Evolutionary conservation across 2,797 vertebrate genomes (phyloP), one percentile per base, ranked within the genome.

Genomic region (Bryconaethiops microstoma): DNA sequence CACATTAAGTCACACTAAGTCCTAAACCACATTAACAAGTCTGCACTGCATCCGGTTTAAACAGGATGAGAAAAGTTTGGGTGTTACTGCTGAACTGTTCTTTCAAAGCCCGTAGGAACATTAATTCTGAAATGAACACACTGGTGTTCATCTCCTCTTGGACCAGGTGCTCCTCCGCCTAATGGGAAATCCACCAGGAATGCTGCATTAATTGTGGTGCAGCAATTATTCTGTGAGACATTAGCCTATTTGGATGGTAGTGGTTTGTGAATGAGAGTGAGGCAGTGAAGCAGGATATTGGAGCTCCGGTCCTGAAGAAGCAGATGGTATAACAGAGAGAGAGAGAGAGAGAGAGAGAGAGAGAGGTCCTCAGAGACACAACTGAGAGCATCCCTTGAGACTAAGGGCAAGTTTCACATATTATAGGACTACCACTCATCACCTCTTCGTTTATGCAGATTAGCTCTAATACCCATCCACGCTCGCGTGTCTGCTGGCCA

Each of bases 261-360:
- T 69, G 71, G 81, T 82, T 85, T 76, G 76, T 80, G 77, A 80
- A 79, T 75, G 79, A 83, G 74, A 64, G 60, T 14, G 74, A 79
- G 68, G 82, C 85, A 86, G 48, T 74, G 70, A 67, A 80, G 79
- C 79, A 77, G 70, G 59, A 74, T 76, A 82, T 83, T 79, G 82
- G 73, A 77, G 63, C 75, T 64, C 82, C 77, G 78, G 70, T 81
- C 71, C 65, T 55, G 73, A 74, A 75, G 75, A 80, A 86, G 55
- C 85, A 86, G 85, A 86, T 86, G 85, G 85, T 74, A 78, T n/a
- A n/a, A n/a, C n/a, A n/a, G n/a, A 57, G 52, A 63, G 69, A 82
- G 76, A 77, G 54, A 62, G 74, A 76, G 50, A 60, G 74, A 35
- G 80, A 59, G 62, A 78, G 48, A 50, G 80, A 77, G 75, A 60